phyloP scores from a whole-genome alignment of 1,140 invertebrate species.

The Calliopsis andreniformis region DNA sequence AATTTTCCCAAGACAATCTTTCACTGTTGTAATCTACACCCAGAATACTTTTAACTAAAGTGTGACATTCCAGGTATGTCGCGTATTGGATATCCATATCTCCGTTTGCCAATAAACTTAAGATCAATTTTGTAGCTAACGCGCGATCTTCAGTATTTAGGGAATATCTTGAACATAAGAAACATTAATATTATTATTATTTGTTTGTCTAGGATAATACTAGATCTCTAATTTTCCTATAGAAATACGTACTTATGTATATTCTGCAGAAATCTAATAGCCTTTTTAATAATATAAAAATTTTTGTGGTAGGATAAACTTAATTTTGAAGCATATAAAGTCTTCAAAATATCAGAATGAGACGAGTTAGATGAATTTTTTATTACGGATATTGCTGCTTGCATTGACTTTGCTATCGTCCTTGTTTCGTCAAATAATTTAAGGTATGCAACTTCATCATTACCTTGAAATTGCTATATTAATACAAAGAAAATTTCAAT shows the following conservation, averaged over 20 bases:
- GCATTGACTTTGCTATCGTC: slow-evolving; percentile 70
- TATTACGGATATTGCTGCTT: slow-evolving; percentile 71
- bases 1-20: slow-evolving; percentile 73
- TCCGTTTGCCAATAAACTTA: slow-evolving; percentile 71
- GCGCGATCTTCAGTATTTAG: slow-evolving; percentile 60
- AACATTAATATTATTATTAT: background rate
- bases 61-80: slow-evolving; percentile 78
- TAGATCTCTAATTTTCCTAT: background rate
- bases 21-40: slow-evolving; percentile 75
- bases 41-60: slow-evolving; percentile 72
- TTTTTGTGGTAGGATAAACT: slow-evolving; percentile 75
- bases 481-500: no score
- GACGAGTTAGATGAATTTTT: slow-evolving; percentile 48
- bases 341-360: slow-evolving; percentile 61
- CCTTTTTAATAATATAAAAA: slow-evolving; percentile 66
- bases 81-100: slow-evolving; percentile 73
- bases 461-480: slow-evolving; percentile 67
- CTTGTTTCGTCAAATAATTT: slow-evolving; percentile 73
- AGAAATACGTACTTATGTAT: slow-evolving; percentile 39
- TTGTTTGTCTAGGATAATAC: background rate
- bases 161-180: slow-evolving; percentile 45
- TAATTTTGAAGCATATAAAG: slow-evolving; percentile 69
- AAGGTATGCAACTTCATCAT: slow-evolving; percentile 56
- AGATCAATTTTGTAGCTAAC: slow-evolving; percentile 67
- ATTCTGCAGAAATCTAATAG: slow-evolving; percentile 61